Evolutionary conservation across 1,140 invertebrate species (phyloP).

Genomic region (Pinna nobilis): DNA sequence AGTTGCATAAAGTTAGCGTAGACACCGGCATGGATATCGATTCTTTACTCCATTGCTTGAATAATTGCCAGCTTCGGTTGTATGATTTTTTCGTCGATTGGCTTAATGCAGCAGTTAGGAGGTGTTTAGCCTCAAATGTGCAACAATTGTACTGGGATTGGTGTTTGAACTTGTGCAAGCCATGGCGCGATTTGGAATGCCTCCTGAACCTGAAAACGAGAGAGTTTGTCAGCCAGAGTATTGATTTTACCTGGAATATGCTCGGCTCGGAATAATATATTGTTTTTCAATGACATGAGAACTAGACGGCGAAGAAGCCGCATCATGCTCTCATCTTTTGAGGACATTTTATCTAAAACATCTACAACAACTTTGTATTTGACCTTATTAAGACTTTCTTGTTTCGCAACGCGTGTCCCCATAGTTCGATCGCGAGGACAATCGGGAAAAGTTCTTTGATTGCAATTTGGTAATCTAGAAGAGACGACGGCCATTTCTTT

Average conservation of each 20-base stretch:
- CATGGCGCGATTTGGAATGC: constrained; percentile 17
- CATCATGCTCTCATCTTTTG: constrained; percentile 23
- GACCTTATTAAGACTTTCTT: constrained; percentile 3
- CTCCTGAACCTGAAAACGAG: constrained; percentile 34
- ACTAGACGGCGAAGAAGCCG: constrained; percentile 13
- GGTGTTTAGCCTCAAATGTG: neutral
- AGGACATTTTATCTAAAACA: too few relatives aligned
- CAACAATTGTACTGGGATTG: neutral
- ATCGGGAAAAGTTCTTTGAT: too few relatives aligned
- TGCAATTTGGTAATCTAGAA: neutral
- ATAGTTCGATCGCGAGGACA: neutral
- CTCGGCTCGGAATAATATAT: constrained; percentile 37
- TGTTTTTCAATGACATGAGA: constrained; percentile 18
- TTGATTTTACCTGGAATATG: constrained; percentile 18
- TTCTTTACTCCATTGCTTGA: neutral
- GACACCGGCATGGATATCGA: neutral
- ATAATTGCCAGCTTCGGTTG: neutral
- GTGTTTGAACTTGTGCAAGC: neutral
- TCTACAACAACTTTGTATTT: too few relatives aligned
- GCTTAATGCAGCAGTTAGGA: neutral
- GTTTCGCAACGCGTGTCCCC: neutral
- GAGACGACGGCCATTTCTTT: neutral
- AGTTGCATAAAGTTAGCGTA: neutral
- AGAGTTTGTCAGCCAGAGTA: constrained; percentile 2
- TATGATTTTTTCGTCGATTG: neutral